These are phyloP conservation scores for Desoria tigrina DNA, from an alignment of 2,888 invertebrate genomes.

Conservation along the genomic window DNA sequence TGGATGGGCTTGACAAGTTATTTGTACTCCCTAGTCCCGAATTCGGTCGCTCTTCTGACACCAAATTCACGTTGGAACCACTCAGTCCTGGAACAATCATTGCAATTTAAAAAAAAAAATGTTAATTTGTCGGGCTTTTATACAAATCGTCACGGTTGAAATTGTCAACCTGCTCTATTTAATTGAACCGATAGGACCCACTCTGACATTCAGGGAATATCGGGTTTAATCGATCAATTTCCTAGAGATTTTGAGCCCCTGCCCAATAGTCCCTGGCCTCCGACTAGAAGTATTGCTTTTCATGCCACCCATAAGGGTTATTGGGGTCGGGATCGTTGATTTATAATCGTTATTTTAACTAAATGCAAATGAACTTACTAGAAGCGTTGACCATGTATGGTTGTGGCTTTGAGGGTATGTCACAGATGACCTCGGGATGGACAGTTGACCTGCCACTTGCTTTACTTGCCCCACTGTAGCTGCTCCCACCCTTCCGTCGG, in stretches of 20 bases:
- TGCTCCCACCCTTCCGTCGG: constrained; percentile 38
- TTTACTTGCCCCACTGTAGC: constrained; percentile 34
- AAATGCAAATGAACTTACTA: constrained; percentile 34
- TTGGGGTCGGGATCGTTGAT: neutral
- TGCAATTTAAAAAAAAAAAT: neutral
- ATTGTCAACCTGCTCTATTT: neutral
- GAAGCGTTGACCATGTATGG: constrained; percentile 52
- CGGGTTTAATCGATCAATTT: too few relatives aligned
- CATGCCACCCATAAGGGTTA: neutral
- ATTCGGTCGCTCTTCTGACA: constrained; percentile 47
- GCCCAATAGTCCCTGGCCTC: too few relatives aligned
- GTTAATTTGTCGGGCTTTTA: neutral
- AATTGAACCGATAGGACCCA: neutral
- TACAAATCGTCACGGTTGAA: neutral
- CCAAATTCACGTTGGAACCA: constrained; percentile 49
- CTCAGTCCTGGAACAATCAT: constrained; percentile 50
- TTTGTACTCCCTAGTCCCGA: constrained; percentile 38
- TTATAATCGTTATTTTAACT: neutral
- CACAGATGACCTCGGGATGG: constrained; percentile 64
- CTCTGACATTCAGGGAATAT: too few relatives aligned
- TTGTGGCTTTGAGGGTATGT: constrained; percentile 59
- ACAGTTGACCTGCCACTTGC: constrained; percentile 54
- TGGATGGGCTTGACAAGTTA: constrained; percentile 44
- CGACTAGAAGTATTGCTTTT: too few relatives aligned
- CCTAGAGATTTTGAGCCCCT: too few relatives aligned